phyloP scores from a whole-genome alignment of 2,113 vertebrate species.

The Psilopogon haemacephalus region DNA sequence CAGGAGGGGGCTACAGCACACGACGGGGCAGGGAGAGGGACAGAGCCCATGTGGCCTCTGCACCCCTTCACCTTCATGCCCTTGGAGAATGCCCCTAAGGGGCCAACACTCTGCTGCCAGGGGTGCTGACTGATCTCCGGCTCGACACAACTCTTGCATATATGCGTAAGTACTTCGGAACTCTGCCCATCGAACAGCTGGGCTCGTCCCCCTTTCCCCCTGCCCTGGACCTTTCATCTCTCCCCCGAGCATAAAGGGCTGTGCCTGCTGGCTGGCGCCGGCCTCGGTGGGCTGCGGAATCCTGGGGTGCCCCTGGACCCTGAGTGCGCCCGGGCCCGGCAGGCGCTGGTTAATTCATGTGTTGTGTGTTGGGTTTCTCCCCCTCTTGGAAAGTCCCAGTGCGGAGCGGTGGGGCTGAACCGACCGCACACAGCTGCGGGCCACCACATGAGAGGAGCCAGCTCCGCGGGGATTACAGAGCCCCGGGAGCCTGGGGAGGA shows the following conservation, averaged over 20 bases:
- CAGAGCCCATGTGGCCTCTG: background rate
- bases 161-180: background rate
- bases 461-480: constrained; percentile 67
- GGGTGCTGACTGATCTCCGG: background rate
- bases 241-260: background rate
- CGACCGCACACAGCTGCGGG: constrained; percentile 81
- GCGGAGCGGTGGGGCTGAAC: constrained; percentile 67
- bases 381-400: constrained; percentile 71
- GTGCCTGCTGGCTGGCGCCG: fast-evolving
- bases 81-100: background rate
- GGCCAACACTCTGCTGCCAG: fast-evolving
- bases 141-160: background rate
- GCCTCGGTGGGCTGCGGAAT: background rate
- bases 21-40: background rate
- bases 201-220: background rate
- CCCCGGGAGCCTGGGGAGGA: constrained; percentile 55
- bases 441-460: constrained; percentile 77
- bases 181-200: background rate
- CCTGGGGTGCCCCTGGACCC: background rate
- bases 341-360: constrained; percentile 51
- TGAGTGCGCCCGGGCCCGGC: background rate
- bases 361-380: constrained; percentile 66
- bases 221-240: background rate
- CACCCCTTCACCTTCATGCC: fast-evolving
- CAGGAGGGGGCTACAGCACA: background rate